These are phyloP conservation scores for Acanthopleura granulata DNA, from an alignment of 2,888 invertebrate genomes.

Conservation along the genomic window DNA sequence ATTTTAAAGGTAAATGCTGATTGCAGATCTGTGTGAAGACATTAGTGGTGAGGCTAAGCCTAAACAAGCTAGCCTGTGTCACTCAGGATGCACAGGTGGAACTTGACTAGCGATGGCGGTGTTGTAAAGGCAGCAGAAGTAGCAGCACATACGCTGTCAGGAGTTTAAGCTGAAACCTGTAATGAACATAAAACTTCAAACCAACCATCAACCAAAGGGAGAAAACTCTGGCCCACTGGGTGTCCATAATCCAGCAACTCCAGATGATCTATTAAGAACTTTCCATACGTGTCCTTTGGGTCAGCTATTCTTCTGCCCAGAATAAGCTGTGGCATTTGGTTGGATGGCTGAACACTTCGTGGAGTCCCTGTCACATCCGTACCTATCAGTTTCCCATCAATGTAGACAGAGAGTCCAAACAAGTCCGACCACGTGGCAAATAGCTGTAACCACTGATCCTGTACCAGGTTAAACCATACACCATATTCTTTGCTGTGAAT, in stretches of 20 bases:
- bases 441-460: constrained; percentile 29
- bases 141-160: too few species aligned
- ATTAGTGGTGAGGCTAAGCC: too few species aligned
- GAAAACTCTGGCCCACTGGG: background rate
- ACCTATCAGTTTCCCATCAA: constrained; percentile 30
- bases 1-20: too few species aligned
- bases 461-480: constrained; percentile 32
- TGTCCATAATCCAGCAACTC: constrained; percentile 6
- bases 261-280: background rate
- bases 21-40: too few species aligned
- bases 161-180: too few species aligned
- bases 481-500: constrained; percentile 25
- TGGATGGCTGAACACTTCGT: constrained; percentile 12
- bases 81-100: too few species aligned
- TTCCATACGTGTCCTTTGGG: background rate
- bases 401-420: constrained; percentile 29
- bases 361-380: constrained; percentile 21
- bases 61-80: too few species aligned
- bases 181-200: too few species aligned
- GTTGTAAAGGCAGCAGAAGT: too few species aligned
- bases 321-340: background rate
- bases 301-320: background rate
- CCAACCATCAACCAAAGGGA: background rate
- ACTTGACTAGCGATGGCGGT: too few species aligned
- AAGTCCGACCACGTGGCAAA: constrained; percentile 26